A percentile compares a stretch with the other conserved stretches of the same genome.
Conservation (phyloP, 2,113 vertebrate species). For the Acinonyx jubatus region DNA sequence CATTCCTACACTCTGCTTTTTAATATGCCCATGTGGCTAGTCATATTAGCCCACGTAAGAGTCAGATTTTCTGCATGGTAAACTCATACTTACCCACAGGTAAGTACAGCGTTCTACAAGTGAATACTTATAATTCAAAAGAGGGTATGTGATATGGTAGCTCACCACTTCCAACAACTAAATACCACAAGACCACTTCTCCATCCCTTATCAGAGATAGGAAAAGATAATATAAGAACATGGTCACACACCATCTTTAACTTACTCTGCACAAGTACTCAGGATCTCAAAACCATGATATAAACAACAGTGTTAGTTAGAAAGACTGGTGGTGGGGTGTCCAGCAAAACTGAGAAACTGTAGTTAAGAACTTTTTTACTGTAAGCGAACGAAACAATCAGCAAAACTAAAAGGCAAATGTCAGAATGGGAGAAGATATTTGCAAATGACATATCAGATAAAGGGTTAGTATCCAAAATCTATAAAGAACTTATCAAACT, state of each 20-base stretch:
- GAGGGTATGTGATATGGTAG: not conserved
- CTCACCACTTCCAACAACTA: not conserved
- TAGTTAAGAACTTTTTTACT: not conserved
- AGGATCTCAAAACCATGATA: not conserved
- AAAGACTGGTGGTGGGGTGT: not conserved
- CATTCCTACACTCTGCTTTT: constrained; percentile 18
- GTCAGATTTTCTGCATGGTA: not conserved
- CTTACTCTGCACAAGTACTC: not conserved
- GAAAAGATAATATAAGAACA: not conserved
- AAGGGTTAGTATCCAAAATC: too few relatives aligned
- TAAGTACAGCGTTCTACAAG: not conserved
- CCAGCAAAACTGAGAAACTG: constrained; percentile 15
- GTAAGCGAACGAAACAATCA: too few relatives aligned
- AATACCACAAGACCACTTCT: not conserved
- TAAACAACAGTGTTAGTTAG: not conserved
- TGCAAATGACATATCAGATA: too few relatives aligned
- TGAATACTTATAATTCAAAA: not conserved
- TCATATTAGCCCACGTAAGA: not conserved
- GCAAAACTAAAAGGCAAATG: too few relatives aligned
- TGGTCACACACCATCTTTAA: not conserved
- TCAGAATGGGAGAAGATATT: too few relatives aligned
- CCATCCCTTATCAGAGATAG: not conserved
- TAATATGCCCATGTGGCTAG: not conserved
- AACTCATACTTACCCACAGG: not conserved
- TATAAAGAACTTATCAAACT: too few relatives aligned